Conservation (phyloP, 2,113 vertebrate genomes). For the Myotis brandtii region DNA sequence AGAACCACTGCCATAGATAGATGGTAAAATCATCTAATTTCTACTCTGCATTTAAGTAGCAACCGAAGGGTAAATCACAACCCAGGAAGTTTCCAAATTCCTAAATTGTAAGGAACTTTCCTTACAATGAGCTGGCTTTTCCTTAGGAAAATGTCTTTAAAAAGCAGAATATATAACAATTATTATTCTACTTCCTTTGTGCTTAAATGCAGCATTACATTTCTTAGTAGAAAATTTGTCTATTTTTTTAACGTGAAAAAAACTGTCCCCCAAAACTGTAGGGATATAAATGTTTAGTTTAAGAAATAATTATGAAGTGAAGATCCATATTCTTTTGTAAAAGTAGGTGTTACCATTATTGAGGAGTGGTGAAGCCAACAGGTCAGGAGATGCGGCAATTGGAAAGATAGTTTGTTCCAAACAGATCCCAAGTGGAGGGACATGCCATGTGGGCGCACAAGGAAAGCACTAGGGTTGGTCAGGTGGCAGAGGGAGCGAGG, state of each 20-base stretch:
- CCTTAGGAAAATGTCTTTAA: neutral
- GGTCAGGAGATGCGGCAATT: neutral
- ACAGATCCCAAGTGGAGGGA: neutral
- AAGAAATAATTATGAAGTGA: neutral
- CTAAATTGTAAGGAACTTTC: neutral
- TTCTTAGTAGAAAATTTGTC: neutral
- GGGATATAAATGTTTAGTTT: neutral
- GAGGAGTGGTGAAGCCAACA: neutral
- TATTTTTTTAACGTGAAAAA: neutral
- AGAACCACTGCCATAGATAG: neutral
- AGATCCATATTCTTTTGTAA: neutral
- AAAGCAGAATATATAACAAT: neutral
- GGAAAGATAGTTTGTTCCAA: neutral
- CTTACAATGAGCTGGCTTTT: neutral
- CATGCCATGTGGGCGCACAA: no score
- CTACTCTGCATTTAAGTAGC: neutral
- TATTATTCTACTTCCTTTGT: neutral
- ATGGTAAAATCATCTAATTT: neutral
- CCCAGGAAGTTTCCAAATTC: conserved; percentile 27
- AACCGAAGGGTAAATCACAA: neutral
- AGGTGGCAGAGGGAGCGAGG: neutral
- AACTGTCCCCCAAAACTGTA: neutral
- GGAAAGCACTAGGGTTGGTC: neutral
- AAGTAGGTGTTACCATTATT: neutral
- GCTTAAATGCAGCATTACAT: neutral